These are phyloP conservation scores for Boleophthalmus pectinirostris DNA, from an alignment of 2,113 vertebrate species.

Conservation along the genomic window DNA sequence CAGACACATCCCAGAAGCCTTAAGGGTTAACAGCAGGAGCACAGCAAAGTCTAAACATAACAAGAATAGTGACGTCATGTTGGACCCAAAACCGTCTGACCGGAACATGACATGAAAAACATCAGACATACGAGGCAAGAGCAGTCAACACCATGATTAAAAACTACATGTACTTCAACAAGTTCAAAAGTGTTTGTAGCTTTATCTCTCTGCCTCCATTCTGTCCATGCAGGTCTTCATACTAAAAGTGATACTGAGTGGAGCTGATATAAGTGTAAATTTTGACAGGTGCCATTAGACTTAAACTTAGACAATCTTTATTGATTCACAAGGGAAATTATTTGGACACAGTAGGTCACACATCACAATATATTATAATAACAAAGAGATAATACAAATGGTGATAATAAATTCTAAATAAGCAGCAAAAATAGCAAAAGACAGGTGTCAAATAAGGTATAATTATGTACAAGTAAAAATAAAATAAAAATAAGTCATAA, in stretches of 20 bases:
- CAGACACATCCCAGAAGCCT: constrained; percentile 69
- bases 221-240: not conserved
- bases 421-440: too few species aligned
- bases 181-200: not conserved
- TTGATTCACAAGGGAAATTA: too few species aligned
- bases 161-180: not conserved
- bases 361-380: too few species aligned
- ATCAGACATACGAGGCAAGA: not conserved
- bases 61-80: constrained; percentile 54
- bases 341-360: too few species aligned
- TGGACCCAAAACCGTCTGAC: constrained; percentile 37
- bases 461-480: too few species aligned
- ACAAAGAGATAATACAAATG: too few species aligned
- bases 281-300: not conserved
- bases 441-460: too few species aligned
- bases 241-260: too few species aligned
- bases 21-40: constrained; percentile 69
- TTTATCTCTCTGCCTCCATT: constrained; percentile 2
- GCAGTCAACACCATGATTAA: not conserved
- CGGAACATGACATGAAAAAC: constrained; percentile 41
- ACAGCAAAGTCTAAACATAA: constrained; percentile 65
- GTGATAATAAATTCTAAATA: too few species aligned
- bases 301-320: too few species aligned
- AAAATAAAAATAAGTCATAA: too few species aligned
- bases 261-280: not conserved